Evolutionary conservation across 2,888 invertebrate genomes (phyloP).

Genomic region (Schizotus pectinicornis): DNA sequence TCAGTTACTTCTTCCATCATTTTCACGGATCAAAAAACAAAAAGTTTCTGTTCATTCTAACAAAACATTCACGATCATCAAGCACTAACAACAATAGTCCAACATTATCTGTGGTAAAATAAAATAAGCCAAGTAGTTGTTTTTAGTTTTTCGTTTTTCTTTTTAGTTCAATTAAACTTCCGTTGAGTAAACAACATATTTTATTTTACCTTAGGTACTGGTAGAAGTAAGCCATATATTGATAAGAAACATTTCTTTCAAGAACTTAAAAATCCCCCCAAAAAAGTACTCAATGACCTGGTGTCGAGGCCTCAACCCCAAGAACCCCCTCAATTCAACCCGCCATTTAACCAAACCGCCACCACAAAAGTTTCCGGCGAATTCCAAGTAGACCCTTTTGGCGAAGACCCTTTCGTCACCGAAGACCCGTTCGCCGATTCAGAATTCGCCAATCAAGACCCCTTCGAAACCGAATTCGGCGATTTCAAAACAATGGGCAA

Average conservation of each 20-base stretch:
- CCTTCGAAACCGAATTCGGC: conserved; percentile 63
- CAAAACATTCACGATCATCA: conserved; percentile 2
- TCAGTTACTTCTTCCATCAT: not conserved
- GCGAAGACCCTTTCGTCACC: conserved; percentile 77
- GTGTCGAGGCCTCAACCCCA: conserved; percentile 52
- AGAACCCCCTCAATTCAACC: conserved; percentile 31
- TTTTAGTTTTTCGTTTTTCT: conserved; percentile 20
- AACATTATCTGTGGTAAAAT: conserved; percentile 50
- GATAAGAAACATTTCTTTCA: conserved; percentile 97
- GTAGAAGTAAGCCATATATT: conserved; percentile 89
- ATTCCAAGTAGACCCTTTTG: conserved; percentile 68
- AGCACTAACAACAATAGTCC: conserved; percentile 9
- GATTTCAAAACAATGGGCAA: conserved; percentile 19
- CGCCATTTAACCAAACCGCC: conserved; percentile 28
- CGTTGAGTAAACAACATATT: conserved; percentile 39
- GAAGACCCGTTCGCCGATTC: conserved; percentile 70
- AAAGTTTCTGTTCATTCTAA: not conserved
- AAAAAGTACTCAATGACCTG: conserved; percentile 89
- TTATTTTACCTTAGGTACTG: conserved; percentile 68
- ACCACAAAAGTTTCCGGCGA: conserved; percentile 44
- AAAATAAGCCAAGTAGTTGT: conserved; percentile 40
- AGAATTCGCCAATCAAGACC: conserved; percentile 62
- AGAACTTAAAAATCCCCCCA: conserved; percentile 92
- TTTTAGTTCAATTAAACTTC: conserved; percentile 29
- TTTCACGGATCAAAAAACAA: not conserved